phyloP scores from a whole-genome alignment of 2,113 vertebrate species.

The Chroicocephalus ridibundus region DNA sequence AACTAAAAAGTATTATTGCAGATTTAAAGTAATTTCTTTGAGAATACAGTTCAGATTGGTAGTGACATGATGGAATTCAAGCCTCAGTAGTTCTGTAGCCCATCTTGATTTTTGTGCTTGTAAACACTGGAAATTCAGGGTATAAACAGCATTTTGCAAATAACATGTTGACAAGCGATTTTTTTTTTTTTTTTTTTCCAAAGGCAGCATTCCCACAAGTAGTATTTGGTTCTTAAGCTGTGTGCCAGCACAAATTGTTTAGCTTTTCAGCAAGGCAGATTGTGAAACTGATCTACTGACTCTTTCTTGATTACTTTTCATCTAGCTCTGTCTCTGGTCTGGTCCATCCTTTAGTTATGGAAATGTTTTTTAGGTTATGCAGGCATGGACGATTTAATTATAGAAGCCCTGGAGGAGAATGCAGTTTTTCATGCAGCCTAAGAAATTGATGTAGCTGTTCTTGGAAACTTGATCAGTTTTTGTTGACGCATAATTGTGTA shows the following conservation, averaged over 20 bases:
- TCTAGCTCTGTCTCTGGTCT: neutral
- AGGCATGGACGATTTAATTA: neutral
- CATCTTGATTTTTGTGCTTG: neutral
- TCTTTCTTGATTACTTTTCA: neutral
- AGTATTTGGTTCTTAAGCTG: neutral
- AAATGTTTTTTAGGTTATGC: neutral
- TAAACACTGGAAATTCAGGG: neutral
- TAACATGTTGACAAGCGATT: neutral
- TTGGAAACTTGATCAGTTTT: neutral
- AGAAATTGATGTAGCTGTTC: neutral
- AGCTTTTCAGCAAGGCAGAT: neutral
- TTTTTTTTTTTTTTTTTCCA: neutral
- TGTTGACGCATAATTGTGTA: neutral
- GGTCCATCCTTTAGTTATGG: neutral
- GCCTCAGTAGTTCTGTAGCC: neutral
- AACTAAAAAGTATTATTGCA: neutral
- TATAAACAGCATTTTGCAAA: neutral
- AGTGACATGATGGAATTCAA: fast-evolving
- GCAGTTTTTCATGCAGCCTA: neutral
- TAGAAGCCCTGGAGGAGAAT: neutral
- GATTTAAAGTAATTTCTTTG: neutral
- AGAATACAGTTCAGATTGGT: neutral
- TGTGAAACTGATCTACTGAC: neutral
- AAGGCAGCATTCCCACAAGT: neutral
- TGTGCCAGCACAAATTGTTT: neutral